Evolutionary conservation across 92 coral and sea anemone species (phyloP).

Genomic region (Palythoa caribaeorum): DNA sequence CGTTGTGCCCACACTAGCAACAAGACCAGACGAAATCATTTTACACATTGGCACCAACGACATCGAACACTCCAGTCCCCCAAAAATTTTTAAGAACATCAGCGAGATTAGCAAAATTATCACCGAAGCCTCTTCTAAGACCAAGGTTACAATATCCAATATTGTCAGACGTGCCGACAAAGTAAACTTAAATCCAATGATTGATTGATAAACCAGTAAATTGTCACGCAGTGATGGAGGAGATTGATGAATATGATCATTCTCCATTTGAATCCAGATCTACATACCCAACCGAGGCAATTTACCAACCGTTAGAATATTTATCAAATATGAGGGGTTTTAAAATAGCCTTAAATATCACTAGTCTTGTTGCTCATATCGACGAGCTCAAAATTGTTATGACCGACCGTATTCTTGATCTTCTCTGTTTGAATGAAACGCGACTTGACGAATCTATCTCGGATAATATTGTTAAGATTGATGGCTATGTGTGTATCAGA

Average conservation of each 20-base stretch:
- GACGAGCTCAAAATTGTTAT: constrained; percentile 37
- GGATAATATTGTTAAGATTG: constrained; percentile 4
- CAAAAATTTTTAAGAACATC: not conserved
- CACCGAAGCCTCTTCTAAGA: constrained; percentile 2
- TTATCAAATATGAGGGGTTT: constrained; percentile 32
- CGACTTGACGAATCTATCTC: constrained; percentile 41
- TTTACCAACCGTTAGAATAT: constrained; percentile 25
- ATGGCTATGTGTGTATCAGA: constrained; percentile 26
- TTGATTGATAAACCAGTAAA: not conserved
- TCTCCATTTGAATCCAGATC: not conserved
- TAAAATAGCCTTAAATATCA: constrained; percentile 26
- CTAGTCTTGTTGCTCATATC: constrained; percentile 40
- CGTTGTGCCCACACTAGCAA: constrained; percentile 22
- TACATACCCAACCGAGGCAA: constrained; percentile 33
- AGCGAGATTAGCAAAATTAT: not conserved
- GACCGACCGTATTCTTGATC: constrained; percentile 19
- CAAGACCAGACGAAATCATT: constrained; percentile 10
- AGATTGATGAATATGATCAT: constrained; percentile 15
- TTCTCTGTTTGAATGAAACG: constrained; percentile 40
- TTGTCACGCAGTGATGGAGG: constrained; percentile 33
- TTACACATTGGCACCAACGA: constrained; percentile 28
- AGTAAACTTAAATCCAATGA: too few species aligned
- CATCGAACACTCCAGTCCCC: not conserved
- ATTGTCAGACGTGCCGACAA: too few species aligned
- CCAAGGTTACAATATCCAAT: not conserved